phyloP scores from a whole-genome alignment of 2,888 invertebrate species.

The Eupithecia inturbata region DNA sequence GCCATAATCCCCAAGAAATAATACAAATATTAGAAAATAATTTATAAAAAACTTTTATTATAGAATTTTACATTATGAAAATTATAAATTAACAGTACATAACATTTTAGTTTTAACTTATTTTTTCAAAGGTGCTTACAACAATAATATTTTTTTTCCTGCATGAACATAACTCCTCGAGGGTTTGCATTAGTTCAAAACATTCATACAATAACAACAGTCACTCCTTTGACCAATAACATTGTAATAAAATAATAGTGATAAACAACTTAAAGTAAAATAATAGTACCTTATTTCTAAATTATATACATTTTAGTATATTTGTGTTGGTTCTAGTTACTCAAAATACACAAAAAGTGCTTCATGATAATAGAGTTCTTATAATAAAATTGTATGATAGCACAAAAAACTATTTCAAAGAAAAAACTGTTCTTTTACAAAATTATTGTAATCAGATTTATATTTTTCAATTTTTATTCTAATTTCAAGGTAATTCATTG shows the following conservation, averaged over 20 bases:
- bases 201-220: slow-evolving; percentile 59
- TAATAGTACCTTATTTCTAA: slow-evolving; percentile 48
- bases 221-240: slow-evolving; percentile 67
- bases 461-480: not conserved
- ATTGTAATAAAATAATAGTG: slow-evolving; percentile 60
- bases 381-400: not conserved
- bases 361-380: not conserved
- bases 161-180: slow-evolving; percentile 18
- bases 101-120: slow-evolving; percentile 46
- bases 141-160: slow-evolving; percentile 18
- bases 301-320: slow-evolving; percentile 41
- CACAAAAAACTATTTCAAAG: slow-evolving; percentile 3
- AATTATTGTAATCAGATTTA: slow-evolving; percentile 1
- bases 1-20: not conserved
- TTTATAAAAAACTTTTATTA: slow-evolving; percentile 57
- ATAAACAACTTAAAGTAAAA: slow-evolving; percentile 47
- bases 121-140: slow-evolving; percentile 36
- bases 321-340: slow-evolving; percentile 34
- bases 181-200: slow-evolving; percentile 37
- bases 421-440: not conserved
- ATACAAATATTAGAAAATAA: slow-evolving; percentile 30
- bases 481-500: not conserved
- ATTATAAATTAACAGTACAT: slow-evolving; percentile 30
- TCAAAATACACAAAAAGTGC: not conserved
- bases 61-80: slow-evolving; percentile 54